These are phyloP conservation scores for Trissoscelio sp. DNA, from an alignment of 2,888 invertebrate species.

Conservation along the genomic window DNA sequence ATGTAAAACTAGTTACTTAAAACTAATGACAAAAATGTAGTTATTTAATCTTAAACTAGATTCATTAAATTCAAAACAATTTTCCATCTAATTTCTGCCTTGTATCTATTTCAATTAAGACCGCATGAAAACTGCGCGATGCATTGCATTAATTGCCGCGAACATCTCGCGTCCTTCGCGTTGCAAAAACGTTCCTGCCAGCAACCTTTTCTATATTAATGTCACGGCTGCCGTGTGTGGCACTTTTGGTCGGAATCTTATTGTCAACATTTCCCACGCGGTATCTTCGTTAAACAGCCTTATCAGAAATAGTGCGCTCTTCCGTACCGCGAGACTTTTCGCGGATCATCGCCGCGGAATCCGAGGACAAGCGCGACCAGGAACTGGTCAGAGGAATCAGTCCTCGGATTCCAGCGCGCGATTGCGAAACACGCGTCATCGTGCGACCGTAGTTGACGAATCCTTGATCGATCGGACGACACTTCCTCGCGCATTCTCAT, in stretches of 20 bases:
- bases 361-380: conserved; percentile 75
- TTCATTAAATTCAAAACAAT: background rate
- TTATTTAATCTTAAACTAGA: no score
- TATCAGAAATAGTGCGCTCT: conserved; percentile 30
- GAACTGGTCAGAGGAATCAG: conserved; percentile 62
- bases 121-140: conserved; percentile 29
- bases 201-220: conserved; percentile 63
- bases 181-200: conserved; percentile 22
- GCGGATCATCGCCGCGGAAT: conserved; percentile 78
- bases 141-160: conserved; percentile 50
- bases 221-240: conserved; percentile 45
- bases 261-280: conserved; percentile 63
- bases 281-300: conserved; percentile 54
- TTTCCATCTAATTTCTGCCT: conserved; percentile 35
- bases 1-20: no score
- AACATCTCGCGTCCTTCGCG: conserved; percentile 51
- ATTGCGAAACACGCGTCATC: conserved; percentile 70
- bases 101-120: conserved; percentile 47
- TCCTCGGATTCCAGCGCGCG: conserved; percentile 73
- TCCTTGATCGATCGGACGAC: conserved; percentile 61
- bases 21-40: no score
- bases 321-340: conserved; percentile 57
- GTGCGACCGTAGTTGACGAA: conserved; percentile 42
- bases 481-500: conserved; percentile 58
- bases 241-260: conserved; percentile 54